Conservation (phyloP, 2,797 vertebrate species). For the Falco biarmicus region DNA sequence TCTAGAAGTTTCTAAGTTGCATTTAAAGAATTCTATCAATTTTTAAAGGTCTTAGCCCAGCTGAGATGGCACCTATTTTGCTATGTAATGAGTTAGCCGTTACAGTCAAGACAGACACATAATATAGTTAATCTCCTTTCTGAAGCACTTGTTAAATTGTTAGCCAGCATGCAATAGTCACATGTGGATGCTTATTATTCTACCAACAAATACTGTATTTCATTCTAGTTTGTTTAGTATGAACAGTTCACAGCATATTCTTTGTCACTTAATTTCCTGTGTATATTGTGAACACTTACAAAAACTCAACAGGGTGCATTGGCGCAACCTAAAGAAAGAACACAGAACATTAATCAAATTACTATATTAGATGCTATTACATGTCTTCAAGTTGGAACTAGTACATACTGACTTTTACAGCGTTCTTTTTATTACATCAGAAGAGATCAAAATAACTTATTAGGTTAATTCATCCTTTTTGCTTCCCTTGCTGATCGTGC, state of each 20-base stretch:
- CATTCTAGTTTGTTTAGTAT: constrained; percentile 1
- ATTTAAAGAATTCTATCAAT: background rate
- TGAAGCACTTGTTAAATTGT: constrained; percentile 33
- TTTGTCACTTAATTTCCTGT: constrained; percentile 47
- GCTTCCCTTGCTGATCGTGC: background rate
- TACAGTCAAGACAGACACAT: background rate
- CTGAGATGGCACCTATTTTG: constrained; percentile 3
- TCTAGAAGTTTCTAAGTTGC: background rate
- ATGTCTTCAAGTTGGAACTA: constrained; percentile 9
- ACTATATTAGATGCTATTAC: background rate
- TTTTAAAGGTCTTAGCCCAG: constrained; percentile 6
- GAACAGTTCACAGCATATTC: constrained; percentile 34
- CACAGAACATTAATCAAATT: constrained; percentile 40
- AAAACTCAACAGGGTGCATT: background rate
- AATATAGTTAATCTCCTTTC: background rate
- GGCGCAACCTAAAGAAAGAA: constrained; percentile 21
- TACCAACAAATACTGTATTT: constrained; percentile 20
- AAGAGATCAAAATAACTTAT: constrained; percentile 16
- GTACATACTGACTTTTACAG: constrained; percentile 12
- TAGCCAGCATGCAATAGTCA: constrained; percentile 9
- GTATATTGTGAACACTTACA: background rate
- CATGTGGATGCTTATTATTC: constrained; percentile 26
- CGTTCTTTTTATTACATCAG: constrained; percentile 22
- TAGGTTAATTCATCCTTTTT: background rate
- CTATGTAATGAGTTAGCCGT: background rate